phyloP scores from a whole-genome alignment of 2,797 vertebrate species.

The Cottoperca gobio region DNA sequence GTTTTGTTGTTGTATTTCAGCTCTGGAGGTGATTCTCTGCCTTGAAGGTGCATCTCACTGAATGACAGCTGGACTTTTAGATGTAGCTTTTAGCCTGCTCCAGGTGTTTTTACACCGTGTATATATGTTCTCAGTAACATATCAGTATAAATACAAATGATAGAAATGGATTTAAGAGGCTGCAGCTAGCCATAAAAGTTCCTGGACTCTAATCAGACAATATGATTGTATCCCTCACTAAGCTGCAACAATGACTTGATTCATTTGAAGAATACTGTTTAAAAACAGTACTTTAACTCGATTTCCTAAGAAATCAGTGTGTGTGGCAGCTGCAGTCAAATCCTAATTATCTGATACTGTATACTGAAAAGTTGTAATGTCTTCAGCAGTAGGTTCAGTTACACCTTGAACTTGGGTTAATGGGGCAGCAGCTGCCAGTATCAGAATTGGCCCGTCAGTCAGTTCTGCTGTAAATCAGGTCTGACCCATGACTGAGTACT shows the following conservation, averaged over 20 bases:
- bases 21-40: constrained; percentile 56
- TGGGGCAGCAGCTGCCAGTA: constrained; percentile 70
- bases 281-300: constrained; percentile 10
- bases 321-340: constrained; percentile 26
- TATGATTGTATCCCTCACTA: background rate
- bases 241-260: constrained; percentile 31
- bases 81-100: constrained; percentile 39
- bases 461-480: constrained; percentile 80
- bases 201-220: background rate
- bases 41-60: constrained; percentile 54
- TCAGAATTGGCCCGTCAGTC: constrained; percentile 80
- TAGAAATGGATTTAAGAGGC: constrained; percentile 12
- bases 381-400: constrained; percentile 26
- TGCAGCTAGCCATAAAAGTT: constrained; percentile 24
- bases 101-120: constrained; percentile 25
- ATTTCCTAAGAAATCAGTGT: constrained; percentile 15
- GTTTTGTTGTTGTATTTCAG: constrained; percentile 71
- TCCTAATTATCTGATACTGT: constrained; percentile 8
- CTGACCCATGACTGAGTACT: constrained; percentile 89
- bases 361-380: constrained; percentile 30
- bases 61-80: constrained; percentile 46
- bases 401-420: constrained; percentile 57
- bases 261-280: background rate
- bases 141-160: background rate
- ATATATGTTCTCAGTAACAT: constrained; percentile 9